Percentiles rank a stretch among this genome's conserved stretches.
Conservation (phyloP, 2,888 invertebrate genomes). For the Drosophila flavopinicola region DNA sequence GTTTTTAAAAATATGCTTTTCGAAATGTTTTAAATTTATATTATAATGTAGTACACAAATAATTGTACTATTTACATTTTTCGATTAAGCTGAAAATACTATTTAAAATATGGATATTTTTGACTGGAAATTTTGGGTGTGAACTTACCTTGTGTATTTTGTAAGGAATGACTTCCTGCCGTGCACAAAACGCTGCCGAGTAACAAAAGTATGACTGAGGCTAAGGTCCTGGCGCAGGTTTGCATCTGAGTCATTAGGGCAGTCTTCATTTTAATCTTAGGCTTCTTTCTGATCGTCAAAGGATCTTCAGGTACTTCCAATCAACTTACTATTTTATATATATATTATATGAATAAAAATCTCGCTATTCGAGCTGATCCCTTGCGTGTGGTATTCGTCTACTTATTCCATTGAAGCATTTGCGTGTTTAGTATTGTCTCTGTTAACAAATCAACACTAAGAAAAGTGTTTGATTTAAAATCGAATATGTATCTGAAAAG, state of each 20-base stretch:
- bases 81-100: too few species aligned
- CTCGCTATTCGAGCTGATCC: constrained; percentile 65
- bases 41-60: too few species aligned
- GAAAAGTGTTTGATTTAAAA: constrained; percentile 4
- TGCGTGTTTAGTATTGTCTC: constrained; percentile 47
- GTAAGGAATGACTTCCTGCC: constrained; percentile 46
- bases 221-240: constrained; percentile 65
- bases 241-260: constrained; percentile 53
- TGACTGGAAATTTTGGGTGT: too few species aligned
- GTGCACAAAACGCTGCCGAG: constrained; percentile 43
- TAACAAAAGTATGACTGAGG: constrained; percentile 62
- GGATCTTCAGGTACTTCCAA: constrained; percentile 63
- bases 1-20: too few species aligned
- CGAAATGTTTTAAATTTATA: too few species aligned
- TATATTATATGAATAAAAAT: constrained; percentile 47
- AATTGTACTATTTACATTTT: too few species aligned
- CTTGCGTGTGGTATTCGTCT: constrained; percentile 38
- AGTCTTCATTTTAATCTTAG: constrained; percentile 56
- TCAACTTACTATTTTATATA: constrained; percentile 34
- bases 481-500: constrained; percentile 30
- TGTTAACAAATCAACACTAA: constrained; percentile 34
- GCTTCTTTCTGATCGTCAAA: constrained; percentile 49
- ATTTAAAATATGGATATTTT: too few species aligned
- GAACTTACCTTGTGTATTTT: constrained; percentile 78
- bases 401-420: constrained; percentile 33